A percentile compares a stretch with the other conserved stretches of the same genome.
Conservation (phyloP, 2,888 invertebrate species). For the Notodonta dromedarius region DNA sequence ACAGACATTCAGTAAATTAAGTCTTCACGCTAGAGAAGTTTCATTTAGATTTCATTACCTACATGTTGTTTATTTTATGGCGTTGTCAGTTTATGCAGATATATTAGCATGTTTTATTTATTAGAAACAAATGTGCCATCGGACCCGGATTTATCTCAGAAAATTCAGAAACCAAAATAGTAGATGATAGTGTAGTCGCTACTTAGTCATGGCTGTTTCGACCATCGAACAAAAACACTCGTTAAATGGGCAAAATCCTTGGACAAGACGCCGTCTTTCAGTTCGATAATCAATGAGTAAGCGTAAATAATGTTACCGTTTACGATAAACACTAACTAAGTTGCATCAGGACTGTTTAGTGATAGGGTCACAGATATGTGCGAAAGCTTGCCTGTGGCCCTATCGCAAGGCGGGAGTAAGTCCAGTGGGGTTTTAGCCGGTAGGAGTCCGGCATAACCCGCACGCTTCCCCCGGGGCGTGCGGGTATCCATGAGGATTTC, state of each 20-base stretch:
- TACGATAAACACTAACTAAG: slow-evolving; percentile 19
- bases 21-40: background rate
- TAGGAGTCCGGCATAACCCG: too few species aligned
- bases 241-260: background rate
- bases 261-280: slow-evolving; percentile 1
- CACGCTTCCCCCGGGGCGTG: too few species aligned
- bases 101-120: background rate
- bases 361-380: too few species aligned
- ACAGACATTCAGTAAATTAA: background rate
- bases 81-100: background rate
- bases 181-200: background rate
- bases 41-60: background rate
- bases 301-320: slow-evolving; percentile 15
- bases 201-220: slow-evolving; percentile 1
- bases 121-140: background rate
- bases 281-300: slow-evolving; percentile 9
- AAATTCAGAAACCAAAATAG: background rate
- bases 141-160: background rate
- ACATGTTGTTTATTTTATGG: background rate
- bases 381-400: too few species aligned
- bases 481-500: too few species aligned
- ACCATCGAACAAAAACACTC: background rate
- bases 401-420: too few species aligned
- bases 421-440: too few species aligned
- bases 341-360: slow-evolving; percentile 24